Evolutionary conservation across 2,113 vertebrate species (phyloP).

Genomic region (Lepus americanus): DNA sequence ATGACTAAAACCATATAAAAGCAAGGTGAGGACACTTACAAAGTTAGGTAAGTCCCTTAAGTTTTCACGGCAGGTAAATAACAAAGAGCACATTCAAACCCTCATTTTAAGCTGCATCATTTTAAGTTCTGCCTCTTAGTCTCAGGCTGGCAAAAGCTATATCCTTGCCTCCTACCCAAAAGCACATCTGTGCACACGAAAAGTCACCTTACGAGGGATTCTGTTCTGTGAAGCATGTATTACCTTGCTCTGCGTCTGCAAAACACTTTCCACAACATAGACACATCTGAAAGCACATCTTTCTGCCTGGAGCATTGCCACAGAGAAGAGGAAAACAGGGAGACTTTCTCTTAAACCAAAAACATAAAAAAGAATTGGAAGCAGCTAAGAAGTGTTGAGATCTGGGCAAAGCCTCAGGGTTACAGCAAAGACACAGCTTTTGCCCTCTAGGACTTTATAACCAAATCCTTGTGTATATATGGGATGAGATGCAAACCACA

Average conservation of each 20-base stretch:
- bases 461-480: background rate
- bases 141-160: background rate
- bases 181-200: background rate
- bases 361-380: background rate
- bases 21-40: background rate
- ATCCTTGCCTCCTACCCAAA: background rate
- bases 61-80: background rate
- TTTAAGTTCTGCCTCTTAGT: background rate
- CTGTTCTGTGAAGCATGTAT: background rate
- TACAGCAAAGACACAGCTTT: background rate
- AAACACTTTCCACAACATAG: background rate
- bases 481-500: rapidly evolving
- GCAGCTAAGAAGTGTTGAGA: background rate
- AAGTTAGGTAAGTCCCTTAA: background rate
- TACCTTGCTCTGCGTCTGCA: too few relatives aligned
- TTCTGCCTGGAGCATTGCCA: background rate
- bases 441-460: background rate
- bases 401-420: background rate
- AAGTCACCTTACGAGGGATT: background rate
- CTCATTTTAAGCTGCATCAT: background rate
- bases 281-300: background rate
- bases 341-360: background rate
- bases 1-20: background rate
- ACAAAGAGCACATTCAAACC: background rate
- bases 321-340: background rate